Evolutionary conservation across 2,888 invertebrate species (phyloP), one percentile per base, ranked within the genome.

Genomic region (Oasisia sp.): DNA sequence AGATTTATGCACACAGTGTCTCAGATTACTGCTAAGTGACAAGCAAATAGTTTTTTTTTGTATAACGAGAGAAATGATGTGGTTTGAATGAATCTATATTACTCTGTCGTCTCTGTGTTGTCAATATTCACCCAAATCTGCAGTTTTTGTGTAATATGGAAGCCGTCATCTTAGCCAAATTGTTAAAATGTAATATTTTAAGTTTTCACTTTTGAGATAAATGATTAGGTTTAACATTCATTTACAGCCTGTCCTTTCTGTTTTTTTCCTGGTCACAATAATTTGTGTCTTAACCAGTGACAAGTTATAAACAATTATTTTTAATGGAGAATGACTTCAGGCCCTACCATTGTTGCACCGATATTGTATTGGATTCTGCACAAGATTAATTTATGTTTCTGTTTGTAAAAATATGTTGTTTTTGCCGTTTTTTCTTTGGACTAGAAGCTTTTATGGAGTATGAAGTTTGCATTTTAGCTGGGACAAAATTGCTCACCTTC

Each of bases 381-480:
- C 56, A 74, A 74, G 19, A 19, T 74, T 19, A 7, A 74, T 74
- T 74, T 74, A 74, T 74, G 74, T 74, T 74, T 74, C 74, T 74
- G 74, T 74, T 74, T 74, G 74, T 74, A 27, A 7, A 74, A 74
- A 7, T 74, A 27, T 74, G 3, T 74, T 74, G 74, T 74, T 74
- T 38, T 74, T 74, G 27, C 74, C 7, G 27, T 74, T 27, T 27
- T 74, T 74, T 74, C 50, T 74, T 74, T 74, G 74, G 74, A 74
- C 74, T 74, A 74, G 74, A 19, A 74, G 74, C 27, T 74, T 50
- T 74, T 74, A n/a, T 27, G 27, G 74, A 74, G 74, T 74, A 27
- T 74, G 74, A 74, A 74, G 74, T 74, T 74, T 74, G 74, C 74
- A 27, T 74, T 74, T 74, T 74, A 74, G 74, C 27, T 74, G 74